Evolutionary conservation across 2,113 vertebrate genomes (phyloP), one percentile per base, ranked within the genome.

Genomic region (Prietella phreatophila): DNA sequence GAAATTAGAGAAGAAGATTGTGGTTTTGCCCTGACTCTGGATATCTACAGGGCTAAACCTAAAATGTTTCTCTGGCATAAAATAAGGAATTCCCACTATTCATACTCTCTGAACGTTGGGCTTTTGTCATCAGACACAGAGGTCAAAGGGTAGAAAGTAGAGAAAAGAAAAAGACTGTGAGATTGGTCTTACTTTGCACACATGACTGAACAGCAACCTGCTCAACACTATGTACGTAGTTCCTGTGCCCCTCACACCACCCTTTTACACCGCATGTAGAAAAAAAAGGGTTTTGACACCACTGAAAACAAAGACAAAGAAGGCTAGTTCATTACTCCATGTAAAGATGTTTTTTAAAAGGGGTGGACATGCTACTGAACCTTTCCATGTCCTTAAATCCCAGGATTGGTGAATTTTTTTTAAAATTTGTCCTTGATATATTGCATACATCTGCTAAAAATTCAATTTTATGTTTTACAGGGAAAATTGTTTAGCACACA

Each of bases 1-100:
- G 92, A 95, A 93, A 6, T 94, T 99, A 89, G 94, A 98, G 94
- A 99, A 99, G 92, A 99, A 97, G 94, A 99, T 99, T 0, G 92
- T 97, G 81, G 96, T 99, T 89, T 93, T 99, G 82, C 97, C 97
- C 0, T 99, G 93, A 93, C 3, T 61, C 36, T 55, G 1, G 17
- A 81, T 30, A 36, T 30, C 14, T 20, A 17, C 14, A 63, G 3
- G 30, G 53, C 8, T 20, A 65, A n/a, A 22, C n/a, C 14, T 42
- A 17, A 25, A 7, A 20, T 53, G 61, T 33, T 36, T 75, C 5
- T 61, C 17, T 47, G 5, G 19, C 67, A 69, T 84, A 39, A 67
- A 47, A 55, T 53, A 79, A 50, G 14, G 17, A 82, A 39, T 61
- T 58, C 3, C 11, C 20, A 58, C 78, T 25, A 11, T 3, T 81